A percentile compares a stretch with the other conserved stretches of the same genome.
phyloP scores from a whole-genome alignment of 2,888 invertebrate genomes.

The Rotaria sp. region DNA sequence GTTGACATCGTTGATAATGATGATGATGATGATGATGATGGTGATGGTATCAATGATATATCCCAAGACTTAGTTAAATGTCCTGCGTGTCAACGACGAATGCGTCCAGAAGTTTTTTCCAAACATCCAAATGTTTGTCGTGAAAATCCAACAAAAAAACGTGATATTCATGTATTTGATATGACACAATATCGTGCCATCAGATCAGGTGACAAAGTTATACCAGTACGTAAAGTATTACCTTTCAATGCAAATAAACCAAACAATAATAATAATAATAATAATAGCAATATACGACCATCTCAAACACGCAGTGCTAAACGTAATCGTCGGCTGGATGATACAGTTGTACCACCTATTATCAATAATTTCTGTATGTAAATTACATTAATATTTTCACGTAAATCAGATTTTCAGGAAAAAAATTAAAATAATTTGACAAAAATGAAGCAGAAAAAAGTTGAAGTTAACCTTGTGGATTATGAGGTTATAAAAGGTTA shows the following conservation, averaged over 20 bases:
- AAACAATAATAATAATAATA: background rate
- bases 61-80: background rate
- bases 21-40: background rate
- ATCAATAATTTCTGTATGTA: conserved; percentile 17
- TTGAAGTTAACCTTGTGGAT: too few species aligned
- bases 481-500: too few species aligned
- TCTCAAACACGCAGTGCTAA: conserved; percentile 20
- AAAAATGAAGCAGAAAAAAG: too few species aligned
- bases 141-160: background rate
- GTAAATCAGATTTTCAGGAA: too few species aligned
- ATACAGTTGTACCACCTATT: background rate
- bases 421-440: too few species aligned
- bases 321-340: background rate
- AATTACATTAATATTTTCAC: background rate
- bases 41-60: background rate
- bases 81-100: background rate
- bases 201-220: background rate
- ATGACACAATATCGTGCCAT: background rate
- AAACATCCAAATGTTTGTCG: conserved; percentile 7
- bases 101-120: background rate
- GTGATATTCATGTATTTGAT: background rate
- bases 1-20: background rate
- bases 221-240: background rate
- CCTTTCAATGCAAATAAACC: background rate
- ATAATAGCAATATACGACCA: background rate